Evolutionary conservation across 2,113 vertebrate species (phyloP).

Genomic region (Indri indri): DNA sequence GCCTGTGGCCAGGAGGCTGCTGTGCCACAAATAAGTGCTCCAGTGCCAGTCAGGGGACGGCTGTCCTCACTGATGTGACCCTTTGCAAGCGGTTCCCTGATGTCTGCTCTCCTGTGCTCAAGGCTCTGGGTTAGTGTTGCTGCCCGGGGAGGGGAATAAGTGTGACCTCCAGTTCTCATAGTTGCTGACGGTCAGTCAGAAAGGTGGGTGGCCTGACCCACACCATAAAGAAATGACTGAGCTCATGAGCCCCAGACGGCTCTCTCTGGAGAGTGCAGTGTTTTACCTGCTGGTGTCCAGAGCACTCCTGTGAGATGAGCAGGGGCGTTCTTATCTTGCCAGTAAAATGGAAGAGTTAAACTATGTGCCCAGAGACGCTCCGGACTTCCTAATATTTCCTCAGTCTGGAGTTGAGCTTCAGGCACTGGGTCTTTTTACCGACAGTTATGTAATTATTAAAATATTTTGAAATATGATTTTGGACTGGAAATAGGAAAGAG

Average conservation of each 20-base stretch:
- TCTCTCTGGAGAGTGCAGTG: background rate
- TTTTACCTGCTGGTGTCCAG: accelerated
- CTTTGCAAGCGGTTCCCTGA: background rate
- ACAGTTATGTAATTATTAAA: slow-evolving; percentile 54
- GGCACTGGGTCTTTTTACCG: background rate
- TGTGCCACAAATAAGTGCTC: background rate
- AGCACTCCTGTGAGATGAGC: background rate
- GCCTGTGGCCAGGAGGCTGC: accelerated
- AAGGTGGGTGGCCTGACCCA: background rate
- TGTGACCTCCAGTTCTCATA: too few relatives aligned
- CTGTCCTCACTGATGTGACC: background rate
- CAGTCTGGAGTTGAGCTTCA: background rate
- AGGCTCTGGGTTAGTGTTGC: too few relatives aligned
- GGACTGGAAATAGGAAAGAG: slow-evolving; percentile 36
- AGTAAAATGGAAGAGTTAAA: background rate
- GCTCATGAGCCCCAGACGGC: background rate
- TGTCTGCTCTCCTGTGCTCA: too few relatives aligned
- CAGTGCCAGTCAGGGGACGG: too few relatives aligned
- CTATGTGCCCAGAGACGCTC: background rate
- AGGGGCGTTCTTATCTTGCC: accelerated
- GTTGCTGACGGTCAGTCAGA: background rate
- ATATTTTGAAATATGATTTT: slow-evolving; percentile 41
- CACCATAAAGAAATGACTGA: background rate
- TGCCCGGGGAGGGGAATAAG: background rate
- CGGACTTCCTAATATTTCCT: background rate